Evolutionary conservation across 2,113 vertebrate genomes (phyloP).

Genomic region (Triplophysa rosa): DNA sequence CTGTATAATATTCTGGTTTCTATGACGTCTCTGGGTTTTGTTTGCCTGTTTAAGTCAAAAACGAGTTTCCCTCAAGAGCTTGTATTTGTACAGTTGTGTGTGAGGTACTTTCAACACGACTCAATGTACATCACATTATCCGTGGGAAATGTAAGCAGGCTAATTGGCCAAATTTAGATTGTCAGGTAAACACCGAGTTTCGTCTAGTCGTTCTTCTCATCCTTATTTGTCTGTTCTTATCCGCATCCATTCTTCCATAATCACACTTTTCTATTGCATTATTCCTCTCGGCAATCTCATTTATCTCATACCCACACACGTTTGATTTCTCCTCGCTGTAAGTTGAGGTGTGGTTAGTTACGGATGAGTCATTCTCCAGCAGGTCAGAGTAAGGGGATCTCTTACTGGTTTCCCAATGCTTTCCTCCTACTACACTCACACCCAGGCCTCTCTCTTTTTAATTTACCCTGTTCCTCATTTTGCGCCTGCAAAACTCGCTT

Average conservation of each 20-base stretch:
- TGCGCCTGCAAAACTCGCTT: slow-evolving; percentile 21
- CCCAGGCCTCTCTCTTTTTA: neutral
- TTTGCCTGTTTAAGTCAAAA: no score
- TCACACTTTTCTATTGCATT: neutral
- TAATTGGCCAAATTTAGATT: slow-evolving; percentile 24
- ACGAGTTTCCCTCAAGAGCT: no score
- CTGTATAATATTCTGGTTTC: no score
- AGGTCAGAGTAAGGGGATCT: neutral
- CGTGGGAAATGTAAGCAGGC: neutral
- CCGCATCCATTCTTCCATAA: neutral
- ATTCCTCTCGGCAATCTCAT: neutral
- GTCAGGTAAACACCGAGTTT: neutral
- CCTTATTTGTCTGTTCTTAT: neutral
- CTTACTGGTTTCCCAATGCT: slow-evolving; percentile 1
- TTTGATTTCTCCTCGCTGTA: neutral
- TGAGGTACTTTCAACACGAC: neutral
- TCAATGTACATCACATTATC: slow-evolving; percentile 29
- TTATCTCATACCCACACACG: neutral
- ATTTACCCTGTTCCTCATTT: neutral
- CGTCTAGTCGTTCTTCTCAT: neutral
- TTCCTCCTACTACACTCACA: neutral
- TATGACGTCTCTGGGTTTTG: no score
- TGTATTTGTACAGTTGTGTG: neutral
- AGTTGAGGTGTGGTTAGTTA: slow-evolving; percentile 21
- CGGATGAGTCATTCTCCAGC: slow-evolving; percentile 18